Percentiles rank a stretch among this genome's conserved stretches.
phyloP scores from a whole-genome alignment of 2,888 invertebrate genomes.

The Busseola fusca region DNA sequence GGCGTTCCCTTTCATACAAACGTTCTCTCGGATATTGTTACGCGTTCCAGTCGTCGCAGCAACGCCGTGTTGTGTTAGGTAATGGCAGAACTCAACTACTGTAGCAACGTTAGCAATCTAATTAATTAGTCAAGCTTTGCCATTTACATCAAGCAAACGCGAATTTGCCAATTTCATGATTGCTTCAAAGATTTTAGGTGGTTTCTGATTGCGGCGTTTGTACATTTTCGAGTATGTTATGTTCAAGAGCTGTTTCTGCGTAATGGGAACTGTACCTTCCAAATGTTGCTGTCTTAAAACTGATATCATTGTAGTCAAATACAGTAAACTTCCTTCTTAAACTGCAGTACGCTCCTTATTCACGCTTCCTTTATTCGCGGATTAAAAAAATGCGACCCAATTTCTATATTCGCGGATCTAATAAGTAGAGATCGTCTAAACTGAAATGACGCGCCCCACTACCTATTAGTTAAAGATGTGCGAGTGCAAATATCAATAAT shows the following conservation, averaged over 20 bases:
- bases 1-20: conserved; percentile 72
- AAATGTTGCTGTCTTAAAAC: not conserved
- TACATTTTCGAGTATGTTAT: conserved; percentile 7
- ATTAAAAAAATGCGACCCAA: too few relatives aligned
- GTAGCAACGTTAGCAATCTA: conserved; percentile 43
- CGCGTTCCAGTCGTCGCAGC: conserved; percentile 63
- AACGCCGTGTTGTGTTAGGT: conserved; percentile 64
- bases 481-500: too few relatives aligned
- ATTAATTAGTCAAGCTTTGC: conserved; percentile 42
- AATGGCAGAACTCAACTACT: conserved; percentile 56
- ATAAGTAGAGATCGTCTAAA: too few relatives aligned
- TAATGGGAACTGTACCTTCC: not conserved
- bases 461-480: too few relatives aligned
- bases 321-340: too few relatives aligned
- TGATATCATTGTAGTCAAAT: not conserved
- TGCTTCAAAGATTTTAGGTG: conserved; percentile 27
- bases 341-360: too few relatives aligned
- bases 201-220: conserved; percentile 19
- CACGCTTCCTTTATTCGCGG: too few relatives aligned
- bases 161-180: conserved; percentile 37
- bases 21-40: conserved; percentile 72
- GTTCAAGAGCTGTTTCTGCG: not conserved
- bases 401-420: too few relatives aligned
- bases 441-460: too few relatives aligned
- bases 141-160: conserved; percentile 36